Evolutionary conservation across 2,113 vertebrate genomes (phyloP).

Genomic region (Cyphomyrus plagiostoma): DNA sequence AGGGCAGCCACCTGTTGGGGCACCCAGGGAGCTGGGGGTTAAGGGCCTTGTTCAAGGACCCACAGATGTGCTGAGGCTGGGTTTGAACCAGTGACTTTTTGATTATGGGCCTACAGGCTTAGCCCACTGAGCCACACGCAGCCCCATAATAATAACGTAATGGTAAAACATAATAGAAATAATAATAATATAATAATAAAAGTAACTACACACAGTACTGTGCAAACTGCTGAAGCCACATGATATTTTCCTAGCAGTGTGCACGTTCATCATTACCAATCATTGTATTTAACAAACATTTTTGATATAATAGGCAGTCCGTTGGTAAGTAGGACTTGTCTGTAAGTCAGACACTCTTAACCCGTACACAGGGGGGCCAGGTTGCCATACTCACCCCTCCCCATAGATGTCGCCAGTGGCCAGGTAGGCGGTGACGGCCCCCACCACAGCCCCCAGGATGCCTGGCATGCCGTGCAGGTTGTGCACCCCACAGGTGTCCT

Average conservation of each 20-base stretch:
- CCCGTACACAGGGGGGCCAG: neutral
- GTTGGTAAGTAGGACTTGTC: neutral
- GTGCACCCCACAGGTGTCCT: slow-evolving; percentile 82
- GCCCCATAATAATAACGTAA: too few species aligned
- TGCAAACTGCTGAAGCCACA: neutral
- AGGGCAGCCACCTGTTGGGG: too few species aligned
- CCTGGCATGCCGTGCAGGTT: slow-evolving; percentile 86
- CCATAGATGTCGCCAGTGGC: slow-evolving; percentile 66
- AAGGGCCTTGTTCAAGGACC: too few species aligned
- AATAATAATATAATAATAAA: neutral
- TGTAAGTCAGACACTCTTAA: neutral
- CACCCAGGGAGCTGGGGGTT: too few species aligned
- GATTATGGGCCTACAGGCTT: too few species aligned
- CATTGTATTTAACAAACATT: neutral
- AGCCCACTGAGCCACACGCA: too few species aligned
- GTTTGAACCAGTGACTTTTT: too few species aligned
- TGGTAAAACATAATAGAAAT: neutral
- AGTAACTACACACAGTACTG: neutral
- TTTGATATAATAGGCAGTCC: neutral
- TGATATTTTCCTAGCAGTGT: neutral
- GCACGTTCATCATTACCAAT: neutral
- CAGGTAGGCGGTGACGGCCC: slow-evolving; percentile 59
- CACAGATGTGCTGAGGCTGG: too few species aligned
- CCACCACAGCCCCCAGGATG: slow-evolving; percentile 73
- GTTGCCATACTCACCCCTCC: slow-evolving; percentile 59